These are phyloP conservation scores for Discoglossus pictus DNA, from an alignment of 2,797 vertebrate species.

Conservation along the genomic window DNA sequence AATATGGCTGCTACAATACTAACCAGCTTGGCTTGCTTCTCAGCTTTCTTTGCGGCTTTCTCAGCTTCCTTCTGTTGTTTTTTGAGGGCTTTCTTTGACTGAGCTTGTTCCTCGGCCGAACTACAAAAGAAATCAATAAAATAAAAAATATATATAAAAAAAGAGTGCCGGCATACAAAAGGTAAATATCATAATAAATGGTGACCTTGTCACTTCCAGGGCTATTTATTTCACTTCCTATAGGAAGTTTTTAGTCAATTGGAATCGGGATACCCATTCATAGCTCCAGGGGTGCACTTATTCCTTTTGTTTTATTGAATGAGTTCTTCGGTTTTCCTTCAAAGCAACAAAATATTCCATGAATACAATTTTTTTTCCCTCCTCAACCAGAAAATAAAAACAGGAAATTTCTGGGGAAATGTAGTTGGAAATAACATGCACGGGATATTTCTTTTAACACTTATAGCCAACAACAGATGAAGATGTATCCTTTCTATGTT, in stretches of 20 bases:
- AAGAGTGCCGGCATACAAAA: constrained; percentile 67
- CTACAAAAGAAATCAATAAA: constrained; percentile 71
- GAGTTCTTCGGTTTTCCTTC: constrained; percentile 70
- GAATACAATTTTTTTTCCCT: constrained; percentile 60
- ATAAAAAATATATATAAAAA: too few species aligned
- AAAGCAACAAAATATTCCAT: constrained; percentile 73
- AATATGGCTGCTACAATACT: constrained; percentile 56
- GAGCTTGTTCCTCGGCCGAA: constrained; percentile 73
- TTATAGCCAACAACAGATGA: constrained; percentile 56
- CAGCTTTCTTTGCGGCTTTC: constrained; percentile 80
- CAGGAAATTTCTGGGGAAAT: constrained; percentile 75
- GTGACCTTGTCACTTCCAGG: constrained; percentile 76
- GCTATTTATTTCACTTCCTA: constrained; percentile 82
- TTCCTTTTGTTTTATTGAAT: constrained; percentile 72
- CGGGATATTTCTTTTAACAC: constrained; percentile 61
- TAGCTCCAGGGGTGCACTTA: constrained; percentile 71
- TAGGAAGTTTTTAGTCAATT: constrained; percentile 86
- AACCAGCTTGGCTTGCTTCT: constrained; percentile 77
- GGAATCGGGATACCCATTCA: constrained; percentile 81
- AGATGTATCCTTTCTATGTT: constrained; percentile 64
- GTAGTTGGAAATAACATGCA: constrained; percentile 70
- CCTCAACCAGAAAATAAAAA: constrained; percentile 65
- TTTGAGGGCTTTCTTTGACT: constrained; percentile 80
- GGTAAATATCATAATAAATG: constrained; percentile 62
- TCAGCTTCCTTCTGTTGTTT: constrained; percentile 85